Conservation (phyloP, 1,140 invertebrate genomes). For the Ruditapes philippinarum region DNA sequence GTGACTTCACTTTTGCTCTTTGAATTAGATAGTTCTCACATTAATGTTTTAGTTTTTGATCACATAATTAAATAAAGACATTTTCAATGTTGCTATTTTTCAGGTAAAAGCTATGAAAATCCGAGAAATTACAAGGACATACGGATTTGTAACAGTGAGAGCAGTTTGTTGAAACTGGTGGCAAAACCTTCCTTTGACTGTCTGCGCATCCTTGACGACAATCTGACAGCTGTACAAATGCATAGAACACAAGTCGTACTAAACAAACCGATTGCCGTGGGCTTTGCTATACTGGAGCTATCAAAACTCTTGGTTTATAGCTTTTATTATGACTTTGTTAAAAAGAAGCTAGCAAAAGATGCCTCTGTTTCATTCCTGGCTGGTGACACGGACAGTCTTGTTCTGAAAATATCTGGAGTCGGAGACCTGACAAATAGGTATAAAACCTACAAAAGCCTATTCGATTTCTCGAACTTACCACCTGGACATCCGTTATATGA, state of each 20-base stretch:
- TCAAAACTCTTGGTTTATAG: background rate
- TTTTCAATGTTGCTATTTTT: background rate
- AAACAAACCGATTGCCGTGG: background rate
- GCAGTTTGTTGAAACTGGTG: background rate
- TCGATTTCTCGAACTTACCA: background rate
- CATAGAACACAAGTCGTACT: background rate
- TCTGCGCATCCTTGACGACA: background rate
- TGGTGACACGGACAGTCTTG: background rate
- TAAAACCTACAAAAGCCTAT: background rate
- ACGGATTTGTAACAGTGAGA: background rate
- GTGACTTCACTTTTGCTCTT: no score
- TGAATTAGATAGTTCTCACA: background rate
- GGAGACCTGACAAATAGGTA: background rate
- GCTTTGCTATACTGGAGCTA: background rate
- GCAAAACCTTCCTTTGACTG: background rate
- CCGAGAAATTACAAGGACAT: background rate
- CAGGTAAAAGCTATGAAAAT: constrained; percentile 7
- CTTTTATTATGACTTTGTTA: background rate
- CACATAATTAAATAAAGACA: background rate
- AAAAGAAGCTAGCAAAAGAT: background rate
- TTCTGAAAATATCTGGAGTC: background rate
- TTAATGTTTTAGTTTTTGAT: background rate
- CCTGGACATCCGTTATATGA: background rate
- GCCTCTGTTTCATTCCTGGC: background rate
- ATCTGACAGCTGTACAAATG: background rate